Conservation (phyloP, 2,888 invertebrate genomes). For the Nemurella pictetii region DNA sequence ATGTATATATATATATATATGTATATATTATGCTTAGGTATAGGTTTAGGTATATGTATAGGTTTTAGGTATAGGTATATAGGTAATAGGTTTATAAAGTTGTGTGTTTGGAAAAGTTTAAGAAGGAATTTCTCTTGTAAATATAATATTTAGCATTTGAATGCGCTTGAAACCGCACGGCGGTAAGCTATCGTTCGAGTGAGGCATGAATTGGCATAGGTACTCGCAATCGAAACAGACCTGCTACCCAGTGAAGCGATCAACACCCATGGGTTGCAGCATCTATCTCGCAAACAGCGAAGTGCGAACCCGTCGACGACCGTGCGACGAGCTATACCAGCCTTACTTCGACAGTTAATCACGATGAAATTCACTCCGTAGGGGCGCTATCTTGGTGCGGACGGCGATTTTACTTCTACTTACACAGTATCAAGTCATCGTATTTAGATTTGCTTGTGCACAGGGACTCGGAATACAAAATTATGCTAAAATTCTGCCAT, state of each 20-base stretch:
- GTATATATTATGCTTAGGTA: too few species aligned
- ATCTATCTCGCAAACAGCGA: too few species aligned
- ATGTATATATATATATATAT: too few species aligned
- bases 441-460: not conserved
- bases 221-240: not conserved
- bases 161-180: not conserved
- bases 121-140: not conserved
- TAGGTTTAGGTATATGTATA: too few species aligned
- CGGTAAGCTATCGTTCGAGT: too few species aligned
- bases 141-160: not conserved
- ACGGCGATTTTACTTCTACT: slow-evolving; percentile 25
- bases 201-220: not conserved
- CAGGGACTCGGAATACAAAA: slow-evolving; percentile 2
- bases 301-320: not conserved
- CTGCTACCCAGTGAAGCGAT: not conserved
- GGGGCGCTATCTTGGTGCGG: not conserved
- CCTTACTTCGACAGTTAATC: not conserved
- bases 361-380: not conserved
- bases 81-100: too few species aligned
- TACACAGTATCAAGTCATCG: not conserved
- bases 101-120: not conserved
- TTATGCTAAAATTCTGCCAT: not conserved
- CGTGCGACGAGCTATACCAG: not conserved
- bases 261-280: not conserved
- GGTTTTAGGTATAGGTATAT: too few species aligned